Evolutionary conservation across 2,888 invertebrate species (phyloP), one percentile per base, ranked within the genome.

Genomic region (Acholoe squamosa): DNA sequence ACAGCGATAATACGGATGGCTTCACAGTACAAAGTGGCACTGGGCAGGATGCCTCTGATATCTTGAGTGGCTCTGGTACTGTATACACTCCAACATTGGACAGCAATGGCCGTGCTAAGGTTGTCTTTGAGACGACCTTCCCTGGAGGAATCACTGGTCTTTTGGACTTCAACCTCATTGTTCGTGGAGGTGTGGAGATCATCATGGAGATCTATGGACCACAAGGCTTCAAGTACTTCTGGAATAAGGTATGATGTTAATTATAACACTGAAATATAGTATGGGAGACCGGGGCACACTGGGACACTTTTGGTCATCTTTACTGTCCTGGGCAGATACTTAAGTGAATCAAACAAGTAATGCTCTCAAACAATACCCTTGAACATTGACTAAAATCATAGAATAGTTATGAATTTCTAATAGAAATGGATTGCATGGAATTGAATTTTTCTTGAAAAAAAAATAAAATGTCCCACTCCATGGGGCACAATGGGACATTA

Each of bases 171-270:
- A 51, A 10, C n/a, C 25, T 84, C 12, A 54, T 51, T 5, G 84
- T 84, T 22, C 22, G 25, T 7, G 84, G 84, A 52, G 84, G 84
- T 52, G 84, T 84, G n/a, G 52, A 43, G 12, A 25, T 84, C n/a
- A 51, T 84, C 51, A 84, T 84, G 51, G 84, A 84, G 52, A 84
- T 84, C n/a, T 84, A 84, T 84, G 84, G 84, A 51, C 84, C 84
- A 51, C 51, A 84, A 51, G 54, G 54, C 7, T 84, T 84, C 84
- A 84, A 84, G 28, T 84, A 84, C 54, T 84, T 84, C 84, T 84
- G 84, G 84, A 84, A 84, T 84, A 43, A 84, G 84, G 84, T 84
- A 12, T 28, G 3, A n/a, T n/a, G n/a, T n/a, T n/a, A n/a, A n/a
- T n/a, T n/a, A n/a, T n/a, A n/a, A n/a, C n/a, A n/a, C n/a, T n/a